phyloP scores from a whole-genome alignment of 2,888 invertebrate genomes.

The Orthosia gracilis region DNA sequence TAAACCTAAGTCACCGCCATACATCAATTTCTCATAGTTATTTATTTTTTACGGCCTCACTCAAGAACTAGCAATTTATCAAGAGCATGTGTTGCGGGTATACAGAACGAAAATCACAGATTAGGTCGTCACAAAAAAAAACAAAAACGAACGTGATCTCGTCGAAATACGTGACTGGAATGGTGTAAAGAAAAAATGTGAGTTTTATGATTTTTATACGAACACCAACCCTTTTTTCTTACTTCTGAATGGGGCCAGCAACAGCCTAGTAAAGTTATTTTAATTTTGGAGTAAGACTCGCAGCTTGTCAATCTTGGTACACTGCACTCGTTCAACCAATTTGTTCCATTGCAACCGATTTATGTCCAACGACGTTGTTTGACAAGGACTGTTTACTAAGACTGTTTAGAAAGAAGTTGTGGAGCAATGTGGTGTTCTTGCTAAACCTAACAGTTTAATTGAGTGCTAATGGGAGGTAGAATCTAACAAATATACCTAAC shows the following conservation, averaged over 20 bases:
- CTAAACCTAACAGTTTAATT: neutral
- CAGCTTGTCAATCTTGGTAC: slow-evolving; percentile 23
- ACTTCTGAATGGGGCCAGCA: slow-evolving; percentile 64
- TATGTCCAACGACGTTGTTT: slow-evolving; percentile 46
- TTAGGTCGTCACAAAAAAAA: slow-evolving; percentile 80
- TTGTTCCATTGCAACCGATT: slow-evolving; percentile 42
- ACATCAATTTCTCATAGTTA: slow-evolving; percentile 82
- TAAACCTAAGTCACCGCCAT: slow-evolving; percentile 69
- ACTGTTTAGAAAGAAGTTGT: slow-evolving; percentile 23
- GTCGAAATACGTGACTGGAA: slow-evolving; percentile 79
- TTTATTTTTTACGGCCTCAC: slow-evolving; percentile 70
- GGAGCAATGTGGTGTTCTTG: slow-evolving; percentile 25
- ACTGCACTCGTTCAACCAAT: slow-evolving; percentile 9
- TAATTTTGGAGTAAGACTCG: slow-evolving; percentile 60
- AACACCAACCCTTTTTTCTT: slow-evolving; percentile 70
- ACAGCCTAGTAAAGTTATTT: slow-evolving; percentile 59
- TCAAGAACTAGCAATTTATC: slow-evolving; percentile 82
- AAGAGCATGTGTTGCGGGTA: slow-evolving; percentile 79
- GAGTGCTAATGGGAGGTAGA: too few species aligned
- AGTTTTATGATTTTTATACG: slow-evolving; percentile 82
- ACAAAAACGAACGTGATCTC: slow-evolving; percentile 82
- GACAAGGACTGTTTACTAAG: slow-evolving; percentile 28
- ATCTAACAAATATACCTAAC: too few species aligned
- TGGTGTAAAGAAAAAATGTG: slow-evolving; percentile 71
- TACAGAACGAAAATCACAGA: slow-evolving; percentile 77